Evolutionary conservation across 2,888 invertebrate genomes (phyloP), one percentile per base, ranked within the genome.

Genomic region (Trissoscelio sp.): DNA sequence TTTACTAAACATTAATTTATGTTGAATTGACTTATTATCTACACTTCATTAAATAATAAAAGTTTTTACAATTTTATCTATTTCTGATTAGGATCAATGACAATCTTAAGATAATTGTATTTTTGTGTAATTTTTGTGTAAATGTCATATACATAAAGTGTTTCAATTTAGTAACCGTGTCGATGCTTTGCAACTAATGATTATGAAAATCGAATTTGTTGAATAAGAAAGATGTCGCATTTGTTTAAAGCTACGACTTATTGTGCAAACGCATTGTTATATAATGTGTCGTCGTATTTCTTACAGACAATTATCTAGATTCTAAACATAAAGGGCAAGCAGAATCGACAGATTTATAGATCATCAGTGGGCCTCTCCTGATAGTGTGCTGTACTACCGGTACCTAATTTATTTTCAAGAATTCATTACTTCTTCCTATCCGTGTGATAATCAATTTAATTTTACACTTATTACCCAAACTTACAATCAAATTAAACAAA

Each of bases 341-440:
- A 85, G 91, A 90, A 90, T 91, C 91, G 87, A 91, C 91, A 87
- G 88, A 86, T 90, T 91, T 91, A 88, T 91, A 91, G 88, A 89
- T 87, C 88, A 89, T 85, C 89, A 87, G 83, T 88, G 89, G 90
- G 89, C 88, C 86, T 87, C 86, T 85, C 85, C 88, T 88, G 89
- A 89, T 89, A 89, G 87, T 89, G 85, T 85, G 90, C 90, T 89
- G 89, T 90, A 87, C 86, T 87, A 82, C 89, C 86, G 91, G 91
- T 91, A 91, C 81, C 88, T 88, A 89, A 89, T 90, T 90, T 90
- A 88, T 87, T 89, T 88, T 87, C 87, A 87, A 86, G 84, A 87
- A 85, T 87, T 87, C 86, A 86, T 87, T 84, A 55, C 83, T 81
- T 69, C 60, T 83, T 70, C 46, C 79, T 79, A 83, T 83, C 69